These are phyloP conservation scores for Myiagra hebetior DNA, from an alignment of 2,113 vertebrate species.

Conservation along the genomic window DNA sequence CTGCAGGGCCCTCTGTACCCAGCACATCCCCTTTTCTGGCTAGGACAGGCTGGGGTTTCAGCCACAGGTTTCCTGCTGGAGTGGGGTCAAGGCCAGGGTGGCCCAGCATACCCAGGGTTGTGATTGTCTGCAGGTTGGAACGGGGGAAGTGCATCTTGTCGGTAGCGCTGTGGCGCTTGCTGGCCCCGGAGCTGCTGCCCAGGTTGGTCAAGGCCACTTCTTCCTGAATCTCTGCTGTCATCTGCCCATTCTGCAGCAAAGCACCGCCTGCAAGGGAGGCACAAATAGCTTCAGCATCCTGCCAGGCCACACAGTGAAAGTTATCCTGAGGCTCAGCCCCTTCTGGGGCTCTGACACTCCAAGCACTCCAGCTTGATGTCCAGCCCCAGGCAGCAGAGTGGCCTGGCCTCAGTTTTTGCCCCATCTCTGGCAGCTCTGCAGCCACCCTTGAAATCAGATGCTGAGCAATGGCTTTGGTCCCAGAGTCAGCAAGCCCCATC, in stretches of 20 bases:
- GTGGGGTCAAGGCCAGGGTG: neutral
- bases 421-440: neutral
- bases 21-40: neutral
- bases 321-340: neutral
- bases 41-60: neutral
- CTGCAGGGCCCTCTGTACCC: neutral
- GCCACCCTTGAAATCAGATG: conserved; percentile 23
- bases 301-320: neutral
- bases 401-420: neutral
- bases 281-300: neutral
- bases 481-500: neutral
- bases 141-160: conserved; percentile 90
- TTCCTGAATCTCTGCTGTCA: conserved; percentile 90
- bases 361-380: neutral
- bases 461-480: conserved; percentile 19
- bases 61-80: neutral
- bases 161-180: conserved; percentile 86
- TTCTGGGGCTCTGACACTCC: neutral
- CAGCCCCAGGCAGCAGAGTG: neutral
- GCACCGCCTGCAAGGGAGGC: conserved; percentile 75
- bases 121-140: conserved; percentile 89
- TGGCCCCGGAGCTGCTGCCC: conserved; percentile 76
- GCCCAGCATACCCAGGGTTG: conserved; percentile 84
- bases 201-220: conserved; percentile 90
- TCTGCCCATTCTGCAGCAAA: conserved; percentile 89